A percentile compares a stretch with the other conserved stretches of the same genome.
phyloP scores from a whole-genome alignment of 2,888 invertebrate species.

The Dryadula phaetusa region DNA sequence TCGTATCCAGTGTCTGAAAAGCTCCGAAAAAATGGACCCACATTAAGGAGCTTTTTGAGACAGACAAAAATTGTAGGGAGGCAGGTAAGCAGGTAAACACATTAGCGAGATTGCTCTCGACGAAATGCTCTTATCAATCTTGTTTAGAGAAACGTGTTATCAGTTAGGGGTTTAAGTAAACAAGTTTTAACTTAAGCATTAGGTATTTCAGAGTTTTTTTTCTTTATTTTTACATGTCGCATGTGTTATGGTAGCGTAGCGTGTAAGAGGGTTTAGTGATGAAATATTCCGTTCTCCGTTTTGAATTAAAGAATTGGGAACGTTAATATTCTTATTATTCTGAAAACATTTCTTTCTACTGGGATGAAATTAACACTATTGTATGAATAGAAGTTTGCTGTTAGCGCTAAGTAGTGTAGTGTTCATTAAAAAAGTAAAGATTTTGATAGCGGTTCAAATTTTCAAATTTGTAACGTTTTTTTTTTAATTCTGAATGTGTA shows the following conservation, averaged over 20 bases:
- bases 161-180: conserved; percentile 26
- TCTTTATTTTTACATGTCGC: not conserved
- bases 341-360: not conserved
- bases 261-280: not conserved
- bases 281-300: not conserved
- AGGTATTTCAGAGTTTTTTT: not conserved
- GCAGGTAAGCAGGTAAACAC: conserved; percentile 72
- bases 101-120: conserved; percentile 69
- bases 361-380: too few relatives aligned
- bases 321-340: not conserved
- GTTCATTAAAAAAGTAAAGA: too few relatives aligned
- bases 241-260: not conserved
- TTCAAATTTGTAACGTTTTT: too few relatives aligned
- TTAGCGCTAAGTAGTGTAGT: too few relatives aligned
- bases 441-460: too few relatives aligned
- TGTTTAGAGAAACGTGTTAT: conserved; percentile 50
- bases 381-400: too few relatives aligned
- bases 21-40: conserved; percentile 58
- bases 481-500: too few relatives aligned
- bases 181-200: not conserved
- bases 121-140: conserved; percentile 63
- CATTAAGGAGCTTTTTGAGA: conserved; percentile 64
- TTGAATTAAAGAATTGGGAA: too few relatives aligned
- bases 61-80: conserved; percentile 58
- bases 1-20: conserved; percentile 56